Percentiles rank a stretch among this genome's conserved stretches.
phyloP scores from a whole-genome alignment of 2,888 invertebrate genomes.

The Zhuqinia jingwanae region DNA sequence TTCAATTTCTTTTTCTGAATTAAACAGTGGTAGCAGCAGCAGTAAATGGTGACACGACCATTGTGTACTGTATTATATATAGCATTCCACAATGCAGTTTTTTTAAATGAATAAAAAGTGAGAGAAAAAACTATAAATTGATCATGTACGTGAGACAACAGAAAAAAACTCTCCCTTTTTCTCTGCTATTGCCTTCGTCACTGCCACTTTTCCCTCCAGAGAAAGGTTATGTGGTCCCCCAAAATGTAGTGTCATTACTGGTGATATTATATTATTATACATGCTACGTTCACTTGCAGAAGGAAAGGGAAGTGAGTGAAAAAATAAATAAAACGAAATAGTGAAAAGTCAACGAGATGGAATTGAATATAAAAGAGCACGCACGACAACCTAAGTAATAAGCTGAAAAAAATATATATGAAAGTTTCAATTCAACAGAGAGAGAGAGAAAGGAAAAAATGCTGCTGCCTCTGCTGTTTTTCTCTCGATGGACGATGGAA shows the following conservation, averaged over 20 bases:
- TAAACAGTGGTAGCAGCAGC: not conserved
- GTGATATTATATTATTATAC: not conserved
- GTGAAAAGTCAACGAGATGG: conserved; percentile 26
- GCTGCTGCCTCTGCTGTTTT: conserved; percentile 19
- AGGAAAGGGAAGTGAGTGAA: conserved; percentile 17
- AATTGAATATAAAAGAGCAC: conserved; percentile 61
- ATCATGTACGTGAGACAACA: conserved; percentile 51
- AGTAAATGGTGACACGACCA: conserved; percentile 7
- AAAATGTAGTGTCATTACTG: conserved; percentile 38
- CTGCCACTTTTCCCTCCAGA: conserved; percentile 8
- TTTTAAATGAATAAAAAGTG: not conserved
- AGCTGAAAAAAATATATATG: conserved; percentile 47
- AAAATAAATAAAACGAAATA: not conserved
- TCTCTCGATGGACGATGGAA: conserved; percentile 32
- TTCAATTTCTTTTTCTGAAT: too few species aligned
- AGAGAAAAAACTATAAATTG: conserved; percentile 31
- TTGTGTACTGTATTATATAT: too few species aligned
- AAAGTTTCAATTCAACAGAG: conserved; percentile 44
- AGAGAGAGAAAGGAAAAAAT: conserved; percentile 20
- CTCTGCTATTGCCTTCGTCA: not conserved
- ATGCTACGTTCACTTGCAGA: not conserved
- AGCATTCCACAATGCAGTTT: not conserved
- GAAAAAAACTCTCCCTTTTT: not conserved
- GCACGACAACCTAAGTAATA: conserved; percentile 35
- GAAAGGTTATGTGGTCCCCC: conserved; percentile 48